Base-by-base conservation (phyloP, 2,797 vertebrate species). In the Melanotaenia maccullochi region DNA sequence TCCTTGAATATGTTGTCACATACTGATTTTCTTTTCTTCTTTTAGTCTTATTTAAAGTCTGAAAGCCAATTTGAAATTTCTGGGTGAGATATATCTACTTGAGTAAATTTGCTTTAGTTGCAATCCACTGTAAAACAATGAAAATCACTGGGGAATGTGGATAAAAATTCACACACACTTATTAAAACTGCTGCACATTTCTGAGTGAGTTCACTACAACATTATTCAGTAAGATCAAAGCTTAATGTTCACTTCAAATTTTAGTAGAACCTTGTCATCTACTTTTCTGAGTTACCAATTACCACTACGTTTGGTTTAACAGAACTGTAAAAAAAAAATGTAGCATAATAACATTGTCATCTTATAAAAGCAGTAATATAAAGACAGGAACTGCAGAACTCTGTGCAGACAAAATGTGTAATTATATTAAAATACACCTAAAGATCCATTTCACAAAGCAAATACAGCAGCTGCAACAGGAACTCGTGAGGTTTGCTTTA, bases 71-170 rank as follows among this genome's bases (percentile, higher is more conserved):
- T 57, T 52, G 36, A 32, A 28, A 57, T 47, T 71, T 62, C 35
- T 58, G 60, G 65, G 9, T 13, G 54, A 80, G 52, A 56, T 65
- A 42, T 71, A 59, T 71, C 36, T 14, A 16, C 33, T 75, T 56
- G 54, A 69, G 64, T 60, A 5, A 44, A 44, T 81, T 69, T 79
- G 33, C 33, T 30, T 33, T 71, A 38, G 65, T 71, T 12, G 28
- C 14, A 62, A 59, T 57, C 36, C 16, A 40, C 42, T n/a, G 40
- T 14, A 36, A 65, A 61, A 67, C 38, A 56, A 51, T 72, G 40
- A 61, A 22, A 30, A 9, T 12, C 9, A 4, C 24, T 30, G 11
- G 16, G 16, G 14, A 40, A 42, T 42, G 4, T 13, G 40, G 40
- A 42, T 42, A 40, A 40, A 36, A 40, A 13, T 14, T 40, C 13